Conservation (phyloP, 1,140 invertebrate species). For the Atta colombica region DNA sequence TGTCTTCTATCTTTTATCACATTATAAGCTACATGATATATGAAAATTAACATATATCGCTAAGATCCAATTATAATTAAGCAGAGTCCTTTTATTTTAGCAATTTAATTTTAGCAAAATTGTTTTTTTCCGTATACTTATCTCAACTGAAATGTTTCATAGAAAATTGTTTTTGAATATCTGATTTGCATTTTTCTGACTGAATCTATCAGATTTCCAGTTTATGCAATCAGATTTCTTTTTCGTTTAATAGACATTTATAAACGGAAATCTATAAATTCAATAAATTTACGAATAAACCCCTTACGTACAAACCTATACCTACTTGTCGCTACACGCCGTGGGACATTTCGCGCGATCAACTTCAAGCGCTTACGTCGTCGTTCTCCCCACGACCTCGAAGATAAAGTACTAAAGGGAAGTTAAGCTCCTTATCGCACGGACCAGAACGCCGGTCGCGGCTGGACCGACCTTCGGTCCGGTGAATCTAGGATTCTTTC, state of each 20-base stretch:
- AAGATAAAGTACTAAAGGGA: conserved; percentile 52
- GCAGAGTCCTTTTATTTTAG: no score
- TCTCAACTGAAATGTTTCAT: no score
- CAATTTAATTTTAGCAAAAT: no score
- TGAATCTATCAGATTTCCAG: no score
- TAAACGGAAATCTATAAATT: background rate
- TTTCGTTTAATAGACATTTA: background rate
- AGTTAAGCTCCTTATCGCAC: conserved; percentile 60
- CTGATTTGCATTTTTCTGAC: no score
- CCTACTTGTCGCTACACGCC: background rate
- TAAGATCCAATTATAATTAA: no score
- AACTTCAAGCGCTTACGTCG: conserved; percentile 44
- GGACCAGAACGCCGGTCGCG: conserved; percentile 39
- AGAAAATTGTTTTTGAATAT: no score
- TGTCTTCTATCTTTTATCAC: no score
- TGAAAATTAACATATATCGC: no score
- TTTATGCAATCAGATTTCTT: no score
- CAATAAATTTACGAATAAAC: background rate
- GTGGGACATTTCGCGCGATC: conserved; percentile 25
- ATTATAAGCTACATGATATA: no score
- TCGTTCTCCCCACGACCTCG: conserved; percentile 9
- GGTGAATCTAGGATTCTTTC: conserved; percentile 12
- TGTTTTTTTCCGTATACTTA: no score
- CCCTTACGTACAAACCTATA: background rate
- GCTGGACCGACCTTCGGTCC: conserved; percentile 29